Percentiles rank a stretch among this genome's conserved stretches.
Evolutionary conservation across 2,113 vertebrate genomes (phyloP).

Genomic region (Tyto alba): DNA sequence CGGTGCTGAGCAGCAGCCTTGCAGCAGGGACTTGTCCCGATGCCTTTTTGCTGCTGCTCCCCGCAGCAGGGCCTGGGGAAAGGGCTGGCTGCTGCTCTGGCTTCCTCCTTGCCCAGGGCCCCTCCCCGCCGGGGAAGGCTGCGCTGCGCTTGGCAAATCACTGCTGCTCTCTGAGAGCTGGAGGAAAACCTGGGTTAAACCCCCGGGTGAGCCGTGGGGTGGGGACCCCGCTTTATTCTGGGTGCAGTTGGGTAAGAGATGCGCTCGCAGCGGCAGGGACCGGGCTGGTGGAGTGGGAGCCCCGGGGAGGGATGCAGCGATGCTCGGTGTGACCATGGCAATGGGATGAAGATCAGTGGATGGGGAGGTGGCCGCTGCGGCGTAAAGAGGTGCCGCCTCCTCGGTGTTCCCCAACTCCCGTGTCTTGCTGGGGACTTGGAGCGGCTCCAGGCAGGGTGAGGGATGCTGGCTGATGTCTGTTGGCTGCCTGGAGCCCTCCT

Average conservation of each 20-base stretch:
- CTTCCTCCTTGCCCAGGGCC: neutral
- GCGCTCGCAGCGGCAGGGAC: neutral
- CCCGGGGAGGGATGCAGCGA: rapidly evolving
- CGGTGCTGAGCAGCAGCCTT: neutral
- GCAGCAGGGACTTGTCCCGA: neutral
- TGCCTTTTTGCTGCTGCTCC: neutral
- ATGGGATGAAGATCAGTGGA: neutral
- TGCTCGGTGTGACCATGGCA: rapidly evolving
- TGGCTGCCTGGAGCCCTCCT: neutral
- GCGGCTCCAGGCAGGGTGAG: neutral
- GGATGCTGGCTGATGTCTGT: neutral
- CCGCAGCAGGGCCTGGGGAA: neutral
- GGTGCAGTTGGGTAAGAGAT: neutral
- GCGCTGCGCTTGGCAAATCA: neutral
- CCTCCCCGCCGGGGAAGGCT: neutral
- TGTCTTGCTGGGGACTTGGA: neutral
- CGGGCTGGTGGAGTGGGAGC: neutral
- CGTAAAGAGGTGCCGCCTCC: neutral
- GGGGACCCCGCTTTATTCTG: neutral
- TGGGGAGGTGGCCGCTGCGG: neutral
- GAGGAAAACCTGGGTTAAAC: neutral
- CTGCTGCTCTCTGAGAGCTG: neutral
- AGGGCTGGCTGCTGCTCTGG: neutral
- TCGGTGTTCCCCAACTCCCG: neutral
- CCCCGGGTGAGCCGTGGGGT: rapidly evolving